Percentiles rank a stretch among this genome's conserved stretches.
phyloP scores from a whole-genome alignment of 1,140 invertebrate genomes.

The Bursaphelenchus mucronatus region DNA sequence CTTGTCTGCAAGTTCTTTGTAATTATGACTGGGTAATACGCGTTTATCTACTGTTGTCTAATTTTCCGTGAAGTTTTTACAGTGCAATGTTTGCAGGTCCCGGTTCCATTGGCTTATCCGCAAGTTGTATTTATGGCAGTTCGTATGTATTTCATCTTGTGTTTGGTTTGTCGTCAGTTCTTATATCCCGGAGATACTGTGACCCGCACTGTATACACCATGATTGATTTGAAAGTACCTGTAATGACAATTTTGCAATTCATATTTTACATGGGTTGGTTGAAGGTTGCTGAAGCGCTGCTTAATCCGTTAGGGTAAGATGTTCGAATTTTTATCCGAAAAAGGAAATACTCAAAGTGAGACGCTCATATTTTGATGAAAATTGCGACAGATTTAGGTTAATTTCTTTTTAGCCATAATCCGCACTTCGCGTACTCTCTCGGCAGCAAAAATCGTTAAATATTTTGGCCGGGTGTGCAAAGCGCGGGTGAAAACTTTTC shows the following conservation, averaged over 20 bases:
- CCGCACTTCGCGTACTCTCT: no score
- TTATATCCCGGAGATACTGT: constrained; percentile 21
- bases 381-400: no score
- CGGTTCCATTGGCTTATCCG: constrained; percentile 39
- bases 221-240: constrained; percentile 33
- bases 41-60: neutral
- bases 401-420: no score
- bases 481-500: no score
- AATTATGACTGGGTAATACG: constrained; percentile 43
- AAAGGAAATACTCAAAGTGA: no score
- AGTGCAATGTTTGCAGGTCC: constrained; percentile 35
- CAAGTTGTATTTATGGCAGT: constrained; percentile 48
- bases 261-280: constrained; percentile 43
- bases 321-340: constrained; percentile 41
- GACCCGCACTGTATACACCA: neutral
- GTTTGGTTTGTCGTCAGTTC: constrained; percentile 35
- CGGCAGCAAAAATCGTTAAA: no score
- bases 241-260: constrained; percentile 41
- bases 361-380: no score
- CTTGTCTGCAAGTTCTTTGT: constrained; percentile 28
- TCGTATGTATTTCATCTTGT: constrained; percentile 37
- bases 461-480: no score
- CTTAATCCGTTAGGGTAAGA: constrained; percentile 47
- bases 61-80: constrained; percentile 29
- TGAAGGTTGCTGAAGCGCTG: constrained; percentile 45